Percentiles rank a stretch among this genome's conserved stretches.
These are phyloP conservation scores for Eulemur albifrons DNA, from an alignment of 2,797 vertebrate genomes.

Conservation along the genomic window DNA sequence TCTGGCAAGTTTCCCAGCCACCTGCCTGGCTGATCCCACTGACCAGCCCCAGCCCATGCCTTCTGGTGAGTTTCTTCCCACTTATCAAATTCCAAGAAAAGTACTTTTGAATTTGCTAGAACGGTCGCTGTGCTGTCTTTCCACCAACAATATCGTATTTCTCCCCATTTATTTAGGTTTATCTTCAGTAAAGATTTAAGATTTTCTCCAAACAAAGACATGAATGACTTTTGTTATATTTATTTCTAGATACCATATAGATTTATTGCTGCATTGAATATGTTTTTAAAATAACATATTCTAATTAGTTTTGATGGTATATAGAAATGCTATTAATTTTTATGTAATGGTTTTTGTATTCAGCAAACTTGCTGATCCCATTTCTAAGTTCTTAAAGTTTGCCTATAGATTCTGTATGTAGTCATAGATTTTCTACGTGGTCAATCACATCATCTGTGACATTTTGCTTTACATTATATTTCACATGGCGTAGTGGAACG, in stretches of 20 bases:
- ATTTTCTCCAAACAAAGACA: background rate
- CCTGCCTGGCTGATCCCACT: background rate
- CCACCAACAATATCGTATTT: background rate
- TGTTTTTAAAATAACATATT: background rate
- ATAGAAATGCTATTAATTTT: background rate
- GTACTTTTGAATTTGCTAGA: background rate
- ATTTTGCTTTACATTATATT: slow-evolving; percentile 1
- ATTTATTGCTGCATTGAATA: background rate
- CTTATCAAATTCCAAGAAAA: background rate
- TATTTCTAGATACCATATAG: background rate
- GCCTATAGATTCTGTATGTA: background rate
- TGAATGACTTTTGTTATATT: background rate
- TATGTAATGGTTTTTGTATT: background rate
- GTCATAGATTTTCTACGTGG: background rate
- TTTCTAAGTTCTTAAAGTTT: background rate
- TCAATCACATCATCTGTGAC: background rate
- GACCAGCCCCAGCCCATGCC: background rate
- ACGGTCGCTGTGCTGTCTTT: background rate
- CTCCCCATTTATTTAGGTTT: background rate
- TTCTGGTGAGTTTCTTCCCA: background rate
- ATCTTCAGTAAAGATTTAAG: background rate
- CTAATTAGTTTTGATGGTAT: background rate
- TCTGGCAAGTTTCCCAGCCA: background rate
- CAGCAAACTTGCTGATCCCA: background rate
- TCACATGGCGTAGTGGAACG: background rate